phyloP scores from a whole-genome alignment of 2,888 invertebrate species.

The Rhyacophila evoluta region DNA sequence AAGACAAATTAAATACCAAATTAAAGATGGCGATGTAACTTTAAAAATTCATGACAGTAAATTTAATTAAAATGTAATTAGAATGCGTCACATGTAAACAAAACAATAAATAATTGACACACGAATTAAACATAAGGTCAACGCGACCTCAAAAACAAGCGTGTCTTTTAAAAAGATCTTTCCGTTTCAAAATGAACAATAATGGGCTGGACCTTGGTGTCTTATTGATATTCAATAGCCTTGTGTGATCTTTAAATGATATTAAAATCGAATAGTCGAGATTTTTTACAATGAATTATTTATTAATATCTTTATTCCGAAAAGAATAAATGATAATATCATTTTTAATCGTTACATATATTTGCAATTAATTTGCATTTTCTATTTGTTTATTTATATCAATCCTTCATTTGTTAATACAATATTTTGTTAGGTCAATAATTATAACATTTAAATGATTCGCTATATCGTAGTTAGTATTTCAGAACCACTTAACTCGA shows the following conservation, averaged over 20 bases:
- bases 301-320: too few relatives aligned
- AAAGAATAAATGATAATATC: too few relatives aligned
- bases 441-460: too few relatives aligned
- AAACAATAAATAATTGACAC: slow-evolving; percentile 22
- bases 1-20: background rate
- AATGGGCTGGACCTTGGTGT: slow-evolving; percentile 6
- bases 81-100: slow-evolving; percentile 22
- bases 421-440: too few relatives aligned
- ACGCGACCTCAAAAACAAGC: background rate
- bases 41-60: background rate
- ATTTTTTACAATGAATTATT: too few relatives aligned
- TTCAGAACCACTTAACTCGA: too few relatives aligned
- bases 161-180: slow-evolving; percentile 5
- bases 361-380: too few relatives aligned
- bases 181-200: slow-evolving; percentile 12
- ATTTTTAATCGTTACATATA: too few relatives aligned
- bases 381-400: too few relatives aligned
- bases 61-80: slow-evolving; percentile 4
- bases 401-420: too few relatives aligned
- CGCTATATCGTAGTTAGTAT: too few relatives aligned
- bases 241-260: background rate
- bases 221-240: background rate
- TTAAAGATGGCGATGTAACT: background rate
- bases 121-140: background rate
- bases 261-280: background rate